Conservation (phyloP, 2,797 vertebrate genomes). For the Ciconia nigra region DNA sequence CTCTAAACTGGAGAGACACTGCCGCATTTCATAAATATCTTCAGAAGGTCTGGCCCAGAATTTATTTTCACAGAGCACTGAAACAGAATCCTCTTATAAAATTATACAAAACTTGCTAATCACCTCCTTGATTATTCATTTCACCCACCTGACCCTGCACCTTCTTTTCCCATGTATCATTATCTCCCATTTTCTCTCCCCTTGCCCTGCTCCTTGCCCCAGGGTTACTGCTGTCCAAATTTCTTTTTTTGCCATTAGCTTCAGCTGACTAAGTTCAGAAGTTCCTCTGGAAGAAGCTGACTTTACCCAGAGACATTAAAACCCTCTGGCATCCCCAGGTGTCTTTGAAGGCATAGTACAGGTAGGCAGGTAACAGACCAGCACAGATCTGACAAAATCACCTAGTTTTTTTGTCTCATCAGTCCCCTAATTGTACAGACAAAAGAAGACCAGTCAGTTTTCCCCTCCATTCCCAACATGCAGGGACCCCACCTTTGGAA, state of each 20-base stretch:
- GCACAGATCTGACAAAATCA: background rate
- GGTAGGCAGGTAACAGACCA: background rate
- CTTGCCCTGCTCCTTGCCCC: background rate
- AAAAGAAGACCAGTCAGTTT: background rate
- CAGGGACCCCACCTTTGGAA: background rate
- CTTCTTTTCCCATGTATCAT: background rate
- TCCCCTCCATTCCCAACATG: background rate
- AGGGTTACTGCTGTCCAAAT: background rate
- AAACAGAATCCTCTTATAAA: background rate
- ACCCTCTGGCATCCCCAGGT: background rate
- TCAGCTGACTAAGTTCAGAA: background rate
- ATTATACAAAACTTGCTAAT: background rate
- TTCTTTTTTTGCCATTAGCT: background rate
- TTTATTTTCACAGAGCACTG: background rate
- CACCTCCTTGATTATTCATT: background rate
- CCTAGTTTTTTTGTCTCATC: background rate
- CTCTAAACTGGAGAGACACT: background rate
- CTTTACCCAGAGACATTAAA: background rate
- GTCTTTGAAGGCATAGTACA: background rate
- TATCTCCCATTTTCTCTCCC: background rate
- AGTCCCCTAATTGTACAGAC: fast-evolving
- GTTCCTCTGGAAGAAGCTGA: background rate
- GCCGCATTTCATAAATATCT: background rate
- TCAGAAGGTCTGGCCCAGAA: background rate
- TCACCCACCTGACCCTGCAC: fast-evolving